A percentile compares a stretch with the other conserved stretches of the same genome.
These are phyloP conservation scores for Vanessa cardui DNA, from an alignment of 2,888 invertebrate genomes.

Conservation along the genomic window DNA sequence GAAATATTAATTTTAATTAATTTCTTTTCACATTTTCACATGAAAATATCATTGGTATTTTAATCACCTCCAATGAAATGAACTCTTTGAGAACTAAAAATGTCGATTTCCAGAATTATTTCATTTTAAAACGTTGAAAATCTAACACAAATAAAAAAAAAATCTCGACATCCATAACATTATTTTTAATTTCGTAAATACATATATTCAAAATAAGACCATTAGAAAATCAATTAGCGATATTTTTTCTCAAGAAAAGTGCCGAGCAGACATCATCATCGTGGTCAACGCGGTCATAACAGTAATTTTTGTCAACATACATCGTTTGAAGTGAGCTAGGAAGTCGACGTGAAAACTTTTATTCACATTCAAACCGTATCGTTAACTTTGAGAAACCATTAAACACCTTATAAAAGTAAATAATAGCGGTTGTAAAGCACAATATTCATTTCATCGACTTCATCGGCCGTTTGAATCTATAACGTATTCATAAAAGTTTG, in stretches of 20 bases:
- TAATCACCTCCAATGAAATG: no score
- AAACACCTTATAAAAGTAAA: slow-evolving; percentile 44
- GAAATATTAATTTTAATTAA: no score
- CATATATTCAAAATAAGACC: not conserved
- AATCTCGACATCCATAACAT: no score
- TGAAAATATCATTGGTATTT: no score
- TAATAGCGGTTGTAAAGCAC: slow-evolving; percentile 39
- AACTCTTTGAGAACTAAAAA: no score
- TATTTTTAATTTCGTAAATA: no score
- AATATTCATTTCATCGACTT: slow-evolving; percentile 37
- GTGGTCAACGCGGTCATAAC: slow-evolving; percentile 25
- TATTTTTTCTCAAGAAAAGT: slow-evolving; percentile 9
- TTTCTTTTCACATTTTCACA: no score
- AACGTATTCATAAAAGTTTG: slow-evolving; percentile 35
- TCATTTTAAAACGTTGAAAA: no score
- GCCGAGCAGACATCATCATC: slow-evolving; percentile 32
- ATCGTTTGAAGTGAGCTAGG: slow-evolving; percentile 37
- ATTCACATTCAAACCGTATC: slow-evolving; percentile 33
- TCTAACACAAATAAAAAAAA: no score
- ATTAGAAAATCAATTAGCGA: slow-evolving; percentile 18
- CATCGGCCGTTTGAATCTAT: slow-evolving; percentile 37
- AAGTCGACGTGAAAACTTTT: slow-evolving; percentile 27
- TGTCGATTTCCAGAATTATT: no score
- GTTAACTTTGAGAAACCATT: slow-evolving; percentile 39
- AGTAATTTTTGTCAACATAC: slow-evolving; percentile 35